phyloP scores from a whole-genome alignment of 2,113 vertebrate genomes.

The Leuciscus idus region DNA sequence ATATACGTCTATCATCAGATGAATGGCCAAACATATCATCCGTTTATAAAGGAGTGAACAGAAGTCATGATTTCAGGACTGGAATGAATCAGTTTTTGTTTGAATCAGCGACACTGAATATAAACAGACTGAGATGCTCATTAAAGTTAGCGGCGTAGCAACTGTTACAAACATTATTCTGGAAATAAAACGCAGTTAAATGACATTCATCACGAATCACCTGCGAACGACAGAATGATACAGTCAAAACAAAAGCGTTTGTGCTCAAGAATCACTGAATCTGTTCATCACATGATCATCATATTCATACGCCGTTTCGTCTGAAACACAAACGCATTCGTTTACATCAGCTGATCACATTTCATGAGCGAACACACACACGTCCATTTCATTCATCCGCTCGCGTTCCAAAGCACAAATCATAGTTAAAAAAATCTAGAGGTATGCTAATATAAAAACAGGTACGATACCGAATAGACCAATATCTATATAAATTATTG shows the following conservation, averaged over 20 bases:
- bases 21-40: too few species aligned
- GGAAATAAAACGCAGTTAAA: constrained; percentile 67
- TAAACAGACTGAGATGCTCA: constrained; percentile 77
- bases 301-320: too few species aligned
- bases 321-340: too few species aligned
- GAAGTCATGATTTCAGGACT: too few species aligned
- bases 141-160: constrained; percentile 41
- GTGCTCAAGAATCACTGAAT: neutral
- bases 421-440: neutral
- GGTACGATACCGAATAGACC: constrained; percentile 53
- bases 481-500: constrained; percentile 67
- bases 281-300: too few species aligned
- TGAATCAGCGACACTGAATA: neutral
- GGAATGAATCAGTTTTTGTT: too few species aligned
- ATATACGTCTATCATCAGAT: neutral
- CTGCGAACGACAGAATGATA: constrained; percentile 76
- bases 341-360: too few species aligned
- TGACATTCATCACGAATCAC: constrained; percentile 76
- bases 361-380: neutral
- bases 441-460: constrained; percentile 57
- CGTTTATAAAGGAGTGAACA: too few species aligned
- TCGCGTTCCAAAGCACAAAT: neutral
- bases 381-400: neutral
- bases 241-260: constrained; percentile 80
- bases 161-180: constrained; percentile 73